A percentile compares a stretch with the other conserved stretches of the same genome.
phyloP scores from a whole-genome alignment of 2,797 vertebrate genomes.

The Antrozous pallidus region DNA sequence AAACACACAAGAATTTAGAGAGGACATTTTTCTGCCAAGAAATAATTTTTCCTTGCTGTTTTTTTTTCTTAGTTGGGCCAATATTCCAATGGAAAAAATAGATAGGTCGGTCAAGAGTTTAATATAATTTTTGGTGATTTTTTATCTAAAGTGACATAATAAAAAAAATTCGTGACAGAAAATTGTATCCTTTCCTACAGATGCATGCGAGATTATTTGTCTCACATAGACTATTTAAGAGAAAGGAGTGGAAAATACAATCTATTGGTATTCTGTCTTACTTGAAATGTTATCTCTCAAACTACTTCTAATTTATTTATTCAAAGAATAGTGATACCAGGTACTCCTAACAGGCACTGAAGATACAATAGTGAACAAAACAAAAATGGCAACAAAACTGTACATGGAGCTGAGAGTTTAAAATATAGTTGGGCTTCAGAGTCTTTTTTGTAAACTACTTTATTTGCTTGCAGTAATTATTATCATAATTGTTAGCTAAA shows the following conservation, averaged over 20 bases:
- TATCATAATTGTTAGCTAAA: not conserved
- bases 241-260: constrained; percentile 4
- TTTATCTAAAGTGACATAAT: constrained; percentile 47
- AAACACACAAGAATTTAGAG: constrained; percentile 73
- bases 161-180: constrained; percentile 34
- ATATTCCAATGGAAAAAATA: constrained; percentile 63
- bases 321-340: not conserved
- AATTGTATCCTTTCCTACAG: not conserved
- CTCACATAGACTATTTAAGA: constrained; percentile 18
- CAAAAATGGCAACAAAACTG: not conserved
- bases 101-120: constrained; percentile 59
- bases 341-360: not conserved
- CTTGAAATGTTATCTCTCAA: constrained; percentile 20
- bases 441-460: not conserved
- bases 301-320: constrained; percentile 22
- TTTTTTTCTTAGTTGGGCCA: constrained; percentile 47
- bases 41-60: constrained; percentile 69
- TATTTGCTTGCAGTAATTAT: constrained; percentile 13
- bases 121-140: constrained; percentile 63
- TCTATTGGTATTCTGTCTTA: not conserved
- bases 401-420: not conserved
- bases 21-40: constrained; percentile 66
- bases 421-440: constrained; percentile 35
- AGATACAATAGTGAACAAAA: not conserved
- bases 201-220: not conserved